Conservation (phyloP, 2,888 invertebrate species). For the Theretra japonica region DNA sequence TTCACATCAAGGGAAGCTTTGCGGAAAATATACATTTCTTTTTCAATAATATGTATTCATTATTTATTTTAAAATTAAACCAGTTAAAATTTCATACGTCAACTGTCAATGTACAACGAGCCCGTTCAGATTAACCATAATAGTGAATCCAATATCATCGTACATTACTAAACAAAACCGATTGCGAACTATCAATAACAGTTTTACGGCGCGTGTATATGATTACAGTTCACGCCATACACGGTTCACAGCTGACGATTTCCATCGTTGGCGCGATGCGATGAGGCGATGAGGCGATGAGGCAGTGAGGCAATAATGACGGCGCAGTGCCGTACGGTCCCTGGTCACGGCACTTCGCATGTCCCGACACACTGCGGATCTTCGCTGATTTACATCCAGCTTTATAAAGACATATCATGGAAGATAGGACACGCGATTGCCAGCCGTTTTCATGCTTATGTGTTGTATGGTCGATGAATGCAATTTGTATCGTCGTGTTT, state of each 20-base stretch:
- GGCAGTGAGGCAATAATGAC: not conserved
- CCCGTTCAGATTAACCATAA: too few relatives aligned
- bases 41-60: too few relatives aligned
- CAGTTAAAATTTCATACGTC: too few relatives aligned
- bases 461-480: not conserved
- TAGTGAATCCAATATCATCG: too few relatives aligned
- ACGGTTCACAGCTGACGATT: constrained; percentile 16
- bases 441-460: not conserved
- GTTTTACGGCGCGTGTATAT: constrained; percentile 14
- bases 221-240: not conserved
- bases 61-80: too few relatives aligned
- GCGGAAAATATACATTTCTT: too few relatives aligned
- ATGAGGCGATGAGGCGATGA: not conserved
- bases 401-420: constrained; percentile 18
- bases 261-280: not conserved
- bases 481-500: not conserved
- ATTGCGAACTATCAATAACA: not conserved
- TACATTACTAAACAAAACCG: not conserved
- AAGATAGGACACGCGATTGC: constrained; percentile 7
- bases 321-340: constrained; percentile 29
- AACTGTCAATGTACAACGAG: too few relatives aligned
- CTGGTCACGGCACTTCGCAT: constrained; percentile 44
- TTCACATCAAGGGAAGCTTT: too few relatives aligned
- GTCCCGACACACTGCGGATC: constrained; percentile 33
- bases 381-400: constrained; percentile 26